These are phyloP conservation scores for Oreochromis aureus DNA, from an alignment of 2,113 vertebrate genomes.

Conservation along the genomic window DNA sequence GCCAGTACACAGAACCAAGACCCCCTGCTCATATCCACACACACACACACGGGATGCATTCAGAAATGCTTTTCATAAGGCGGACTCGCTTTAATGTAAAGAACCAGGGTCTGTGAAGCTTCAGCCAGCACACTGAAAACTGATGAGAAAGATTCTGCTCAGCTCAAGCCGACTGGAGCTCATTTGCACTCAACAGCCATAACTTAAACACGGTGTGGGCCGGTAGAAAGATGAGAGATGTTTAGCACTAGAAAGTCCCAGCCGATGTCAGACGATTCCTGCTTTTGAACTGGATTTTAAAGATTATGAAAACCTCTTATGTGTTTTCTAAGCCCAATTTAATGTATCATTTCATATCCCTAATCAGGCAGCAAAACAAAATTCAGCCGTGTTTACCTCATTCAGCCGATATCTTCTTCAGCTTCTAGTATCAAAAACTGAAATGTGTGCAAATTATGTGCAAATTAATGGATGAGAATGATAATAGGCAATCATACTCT, in stretches of 20 bases:
- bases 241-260: not conserved
- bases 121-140: not conserved
- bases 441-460: not conserved
- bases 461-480: not conserved
- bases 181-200: constrained; percentile 27
- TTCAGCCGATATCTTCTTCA: not conserved
- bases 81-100: constrained; percentile 26
- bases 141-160: constrained; percentile 32
- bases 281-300: not conserved
- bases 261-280: not conserved
- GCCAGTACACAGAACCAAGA: constrained; percentile 15
- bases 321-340: not conserved
- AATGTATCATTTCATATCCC: not conserved
- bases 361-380: not conserved
- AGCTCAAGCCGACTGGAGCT: constrained; percentile 22
- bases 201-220: constrained; percentile 11
- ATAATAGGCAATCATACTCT: not conserved
- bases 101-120: constrained; percentile 22
- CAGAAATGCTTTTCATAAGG: constrained; percentile 21
- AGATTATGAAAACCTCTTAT: not conserved
- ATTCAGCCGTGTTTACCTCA: not conserved
- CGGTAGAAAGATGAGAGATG: constrained; percentile 11
- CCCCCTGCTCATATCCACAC: constrained; percentile 18
- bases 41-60: constrained; percentile 24
- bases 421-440: not conserved